Conservation (phyloP, 2,888 invertebrate genomes). For the Crossocerus cetratus region DNA sequence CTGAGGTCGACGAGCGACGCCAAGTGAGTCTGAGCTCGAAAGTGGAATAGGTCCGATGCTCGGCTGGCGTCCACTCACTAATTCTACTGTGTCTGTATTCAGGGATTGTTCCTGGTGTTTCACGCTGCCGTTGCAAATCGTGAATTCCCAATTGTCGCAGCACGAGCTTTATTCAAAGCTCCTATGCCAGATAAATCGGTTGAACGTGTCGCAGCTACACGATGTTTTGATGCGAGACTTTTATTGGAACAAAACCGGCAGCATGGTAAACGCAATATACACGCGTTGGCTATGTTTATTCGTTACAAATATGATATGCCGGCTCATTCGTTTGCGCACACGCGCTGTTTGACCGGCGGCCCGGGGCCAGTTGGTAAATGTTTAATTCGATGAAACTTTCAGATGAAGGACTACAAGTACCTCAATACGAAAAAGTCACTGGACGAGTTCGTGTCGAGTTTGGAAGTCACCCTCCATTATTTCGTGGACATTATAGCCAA, state of each 20-base stretch:
- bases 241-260: conserved; percentile 80
- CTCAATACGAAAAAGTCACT: conserved; percentile 57
- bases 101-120: conserved; percentile 79
- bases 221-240: conserved; percentile 77
- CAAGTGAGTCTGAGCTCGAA: conserved; percentile 43
- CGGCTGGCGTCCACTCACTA: too few relatives aligned
- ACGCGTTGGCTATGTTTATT: conserved; percentile 3
- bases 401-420: conserved; percentile 57
- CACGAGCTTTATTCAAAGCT: conserved; percentile 79
- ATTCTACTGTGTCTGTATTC: conserved; percentile 1
- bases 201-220: conserved; percentile 76
- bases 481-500: conserved; percentile 66
- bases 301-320: neutral
- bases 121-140: conserved; percentile 78
- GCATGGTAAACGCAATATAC: conserved; percentile 74
- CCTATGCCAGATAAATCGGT: conserved; percentile 77
- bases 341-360: too few relatives aligned
- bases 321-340: neutral
- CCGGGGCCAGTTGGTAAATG: neutral
- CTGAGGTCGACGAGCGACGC: conserved; percentile 30
- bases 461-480: conserved; percentile 61
- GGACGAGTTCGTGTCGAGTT: conserved; percentile 50
- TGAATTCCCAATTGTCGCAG: conserved; percentile 79
- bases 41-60: neutral
- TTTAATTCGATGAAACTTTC: neutral